Evolutionary conservation across 2,888 invertebrate species (phyloP).

Genomic region (Lycaena phlaeas): DNA sequence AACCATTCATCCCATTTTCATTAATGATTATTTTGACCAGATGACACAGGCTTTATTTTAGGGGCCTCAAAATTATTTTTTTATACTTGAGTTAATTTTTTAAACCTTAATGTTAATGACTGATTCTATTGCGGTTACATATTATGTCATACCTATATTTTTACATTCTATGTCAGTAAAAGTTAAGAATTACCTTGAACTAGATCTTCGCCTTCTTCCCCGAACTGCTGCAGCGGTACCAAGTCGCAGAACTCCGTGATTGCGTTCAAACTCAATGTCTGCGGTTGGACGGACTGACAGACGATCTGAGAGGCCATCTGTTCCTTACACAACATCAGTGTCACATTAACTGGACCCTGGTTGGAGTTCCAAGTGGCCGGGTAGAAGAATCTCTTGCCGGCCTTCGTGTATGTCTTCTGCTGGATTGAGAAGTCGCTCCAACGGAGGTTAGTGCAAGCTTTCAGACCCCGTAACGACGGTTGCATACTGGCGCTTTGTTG

Average conservation of each 20-base stretch:
- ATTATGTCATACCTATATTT: too few relatives aligned
- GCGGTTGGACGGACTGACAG: conserved; percentile 75
- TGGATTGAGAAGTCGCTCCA: conserved; percentile 81
- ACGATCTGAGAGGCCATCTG: conserved; percentile 75
- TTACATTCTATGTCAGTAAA: neutral
- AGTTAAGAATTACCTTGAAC: conserved; percentile 72
- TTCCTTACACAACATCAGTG: conserved; percentile 76
- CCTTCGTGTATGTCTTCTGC: conserved; percentile 68
- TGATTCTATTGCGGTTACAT: too few relatives aligned
- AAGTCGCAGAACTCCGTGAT: conserved; percentile 87
- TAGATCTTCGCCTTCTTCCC: conserved; percentile 74
- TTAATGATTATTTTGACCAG: too few relatives aligned
- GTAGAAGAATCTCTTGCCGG: conserved; percentile 82
- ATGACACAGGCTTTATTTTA: too few relatives aligned
- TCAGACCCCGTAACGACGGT: conserved; percentile 78
- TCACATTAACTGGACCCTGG: conserved; percentile 77
- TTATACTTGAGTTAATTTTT: too few relatives aligned
- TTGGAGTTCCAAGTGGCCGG: conserved; percentile 81
- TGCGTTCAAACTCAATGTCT: conserved; percentile 78
- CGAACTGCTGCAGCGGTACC: conserved; percentile 79
- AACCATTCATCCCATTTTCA: too few relatives aligned
- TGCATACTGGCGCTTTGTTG: conserved; percentile 81
- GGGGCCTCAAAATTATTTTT: too few relatives aligned
- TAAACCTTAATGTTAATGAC: too few relatives aligned
- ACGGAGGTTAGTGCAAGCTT: conserved; percentile 80